A percentile compares a stretch with the other conserved stretches of the same genome.
These are phyloP conservation scores for Tachina lurida DNA, from an alignment of 2,888 invertebrate species.

Conservation along the genomic window DNA sequence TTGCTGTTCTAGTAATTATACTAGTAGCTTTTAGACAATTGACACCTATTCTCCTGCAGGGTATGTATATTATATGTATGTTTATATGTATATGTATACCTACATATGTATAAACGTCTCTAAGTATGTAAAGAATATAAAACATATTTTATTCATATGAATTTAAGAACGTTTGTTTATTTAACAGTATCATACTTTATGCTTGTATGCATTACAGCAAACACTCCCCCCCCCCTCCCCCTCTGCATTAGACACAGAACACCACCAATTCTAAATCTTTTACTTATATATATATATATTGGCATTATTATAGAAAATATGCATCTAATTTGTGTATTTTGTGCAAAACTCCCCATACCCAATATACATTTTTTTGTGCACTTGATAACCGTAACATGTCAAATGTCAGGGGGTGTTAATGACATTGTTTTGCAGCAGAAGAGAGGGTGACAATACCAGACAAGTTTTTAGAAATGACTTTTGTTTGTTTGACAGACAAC, in stretches of 20 bases:
- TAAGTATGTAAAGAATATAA: constrained; percentile 6
- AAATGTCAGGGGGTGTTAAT: constrained; percentile 64
- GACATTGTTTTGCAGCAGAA: constrained; percentile 33
- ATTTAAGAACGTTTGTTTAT: constrained; percentile 42
- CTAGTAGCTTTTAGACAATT: too few relatives aligned
- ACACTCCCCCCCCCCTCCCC: background rate
- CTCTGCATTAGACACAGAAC: background rate
- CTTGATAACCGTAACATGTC: constrained; percentile 40
- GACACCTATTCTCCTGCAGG: too few relatives aligned
- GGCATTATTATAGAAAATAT: constrained; percentile 47
- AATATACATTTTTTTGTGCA: background rate
- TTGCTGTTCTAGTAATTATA: too few relatives aligned
- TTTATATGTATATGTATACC: constrained; percentile 12
- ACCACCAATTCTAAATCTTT: background rate
- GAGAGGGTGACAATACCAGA: constrained; percentile 12
- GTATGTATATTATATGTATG: too few relatives aligned
- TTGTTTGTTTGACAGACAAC: constrained; percentile 36
- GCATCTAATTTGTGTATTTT: constrained; percentile 50
- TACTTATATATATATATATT: background rate
- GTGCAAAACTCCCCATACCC: background rate
- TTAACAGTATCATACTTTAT: constrained; percentile 66
- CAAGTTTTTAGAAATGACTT: constrained; percentile 17
- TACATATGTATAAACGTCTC: background rate
- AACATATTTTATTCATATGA: constrained; percentile 2
- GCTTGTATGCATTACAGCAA: constrained; percentile 29